These are phyloP conservation scores for Papilio polytes DNA, from an alignment of 1,140 invertebrate species.

Conservation along the genomic window DNA sequence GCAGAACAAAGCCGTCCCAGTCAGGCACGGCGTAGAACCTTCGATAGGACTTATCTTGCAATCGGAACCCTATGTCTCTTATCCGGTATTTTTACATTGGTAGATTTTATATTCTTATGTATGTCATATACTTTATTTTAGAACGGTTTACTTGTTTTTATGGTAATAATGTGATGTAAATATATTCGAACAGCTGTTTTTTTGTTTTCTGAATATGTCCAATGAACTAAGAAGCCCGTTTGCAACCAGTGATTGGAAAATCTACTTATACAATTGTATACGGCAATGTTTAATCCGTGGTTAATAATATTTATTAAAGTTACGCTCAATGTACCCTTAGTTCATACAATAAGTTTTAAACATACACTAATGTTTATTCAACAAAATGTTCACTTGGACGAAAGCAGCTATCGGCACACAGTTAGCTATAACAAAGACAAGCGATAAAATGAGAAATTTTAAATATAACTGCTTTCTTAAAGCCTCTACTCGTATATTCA, in stretches of 20 bases:
- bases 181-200: not conserved
- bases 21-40: not conserved
- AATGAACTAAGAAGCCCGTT: not conserved
- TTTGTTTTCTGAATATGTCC: not conserved
- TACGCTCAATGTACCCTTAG: conserved; percentile 31
- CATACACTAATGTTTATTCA: conserved; percentile 47
- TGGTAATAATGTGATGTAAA: not conserved
- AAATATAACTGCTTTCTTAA: not conserved
- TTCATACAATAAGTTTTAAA: conserved; percentile 40
- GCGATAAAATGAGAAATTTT: not conserved
- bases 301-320: conserved; percentile 36
- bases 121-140: conserved; percentile 10
- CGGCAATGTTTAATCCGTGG: not conserved
- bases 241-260: not conserved
- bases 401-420: conserved; percentile 27
- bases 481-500: not conserved
- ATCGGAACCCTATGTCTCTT: conserved; percentile 49
- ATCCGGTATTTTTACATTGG: conserved; percentile 46
- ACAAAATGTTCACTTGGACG: conserved; percentile 39
- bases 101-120: conserved; percentile 50
- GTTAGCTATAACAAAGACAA: conserved; percentile 30
- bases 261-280: conserved; percentile 3
- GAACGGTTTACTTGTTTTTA: not conserved
- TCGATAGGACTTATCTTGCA: conserved; percentile 51
- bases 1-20: not conserved